phyloP scores from a whole-genome alignment of 2,888 invertebrate genomes.

The Scaptomyza caliginosa region DNA sequence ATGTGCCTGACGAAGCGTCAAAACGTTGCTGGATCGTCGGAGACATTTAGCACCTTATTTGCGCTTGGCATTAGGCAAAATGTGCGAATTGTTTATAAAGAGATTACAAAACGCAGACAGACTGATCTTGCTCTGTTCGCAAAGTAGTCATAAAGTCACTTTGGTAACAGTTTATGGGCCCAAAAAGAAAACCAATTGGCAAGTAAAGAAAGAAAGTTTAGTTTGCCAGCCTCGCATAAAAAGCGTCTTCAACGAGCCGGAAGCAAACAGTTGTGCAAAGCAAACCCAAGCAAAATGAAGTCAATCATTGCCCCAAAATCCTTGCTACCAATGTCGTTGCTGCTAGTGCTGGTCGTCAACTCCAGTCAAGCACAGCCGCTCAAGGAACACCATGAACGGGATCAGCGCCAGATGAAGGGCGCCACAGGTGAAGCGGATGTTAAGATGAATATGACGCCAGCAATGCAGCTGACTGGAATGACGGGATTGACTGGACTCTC shows the following conservation, averaged over 20 bases:
- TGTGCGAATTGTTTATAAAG: conserved; percentile 80
- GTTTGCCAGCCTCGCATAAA: conserved; percentile 63
- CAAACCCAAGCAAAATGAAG: conserved; percentile 55
- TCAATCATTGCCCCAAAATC: conserved; percentile 36
- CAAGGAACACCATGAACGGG: conserved; percentile 44
- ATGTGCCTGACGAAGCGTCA: conserved; percentile 37
- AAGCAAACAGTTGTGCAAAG: conserved; percentile 66
- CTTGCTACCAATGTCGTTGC: conserved; percentile 33
- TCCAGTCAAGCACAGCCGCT: conserved; percentile 39
- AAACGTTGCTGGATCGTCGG: conserved; percentile 32
- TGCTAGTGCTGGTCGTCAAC: conserved; percentile 29
- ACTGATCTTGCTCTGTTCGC: conserved; percentile 60
- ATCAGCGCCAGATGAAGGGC: conserved; percentile 62
- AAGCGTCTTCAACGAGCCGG: conserved; percentile 50
- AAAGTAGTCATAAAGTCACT: conserved; percentile 56
- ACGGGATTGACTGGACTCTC: conserved; percentile 27
- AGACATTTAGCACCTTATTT: conserved; percentile 79
- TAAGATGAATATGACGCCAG: conserved; percentile 64
- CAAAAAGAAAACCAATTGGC: conserved; percentile 52
- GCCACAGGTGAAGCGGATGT: conserved; percentile 52
- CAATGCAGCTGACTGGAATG: conserved; percentile 22
- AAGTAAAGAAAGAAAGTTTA: conserved; percentile 69
- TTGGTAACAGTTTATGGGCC: conserved; percentile 48
- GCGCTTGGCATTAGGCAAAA: conserved; percentile 65
- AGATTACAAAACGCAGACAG: conserved; percentile 75